Evolutionary conservation across 1,140 invertebrate genomes (phyloP).

Genomic region (Limonius californicus): DNA sequence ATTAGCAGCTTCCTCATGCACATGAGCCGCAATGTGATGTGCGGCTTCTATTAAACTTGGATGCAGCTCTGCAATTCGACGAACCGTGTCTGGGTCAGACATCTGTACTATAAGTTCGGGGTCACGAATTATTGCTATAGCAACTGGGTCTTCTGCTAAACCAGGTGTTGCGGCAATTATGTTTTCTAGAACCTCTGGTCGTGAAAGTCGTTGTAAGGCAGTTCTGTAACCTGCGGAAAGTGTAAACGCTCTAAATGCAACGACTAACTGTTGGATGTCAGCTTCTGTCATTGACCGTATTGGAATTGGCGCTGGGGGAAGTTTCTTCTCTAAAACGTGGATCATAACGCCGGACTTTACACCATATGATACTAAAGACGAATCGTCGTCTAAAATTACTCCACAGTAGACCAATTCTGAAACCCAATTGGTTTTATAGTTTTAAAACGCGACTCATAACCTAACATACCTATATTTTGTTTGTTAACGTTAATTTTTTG

Average conservation of each 20-base stretch:
- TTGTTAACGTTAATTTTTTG: constrained; percentile 47
- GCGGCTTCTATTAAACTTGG: constrained; percentile 52
- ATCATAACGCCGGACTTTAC: constrained; percentile 53
- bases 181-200: constrained; percentile 54
- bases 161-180: constrained; percentile 53
- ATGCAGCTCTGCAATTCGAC: constrained; percentile 51
- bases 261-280: constrained; percentile 48
- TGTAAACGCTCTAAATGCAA: constrained; percentile 50
- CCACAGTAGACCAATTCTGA: constrained; percentile 56
- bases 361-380: constrained; percentile 49
- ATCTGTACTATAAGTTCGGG: constrained; percentile 55
- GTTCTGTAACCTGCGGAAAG: constrained; percentile 48
- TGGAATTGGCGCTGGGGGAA: constrained; percentile 33
- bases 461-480: constrained; percentile 48
- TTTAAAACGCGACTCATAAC: constrained; percentile 7
- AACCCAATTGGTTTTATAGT: no score
- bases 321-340: constrained; percentile 52
- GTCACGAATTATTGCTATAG: constrained; percentile 56
- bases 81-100: constrained; percentile 50
- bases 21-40: constrained; percentile 51
- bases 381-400: constrained; percentile 51
- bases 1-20: constrained; percentile 51
- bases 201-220: constrained; percentile 53
- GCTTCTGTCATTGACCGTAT: constrained; percentile 45
- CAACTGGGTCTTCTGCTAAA: constrained; percentile 52